Base-by-base conservation (phyloP, 2,113 vertebrate genomes). In the Lepidothrix coronata region DNA sequence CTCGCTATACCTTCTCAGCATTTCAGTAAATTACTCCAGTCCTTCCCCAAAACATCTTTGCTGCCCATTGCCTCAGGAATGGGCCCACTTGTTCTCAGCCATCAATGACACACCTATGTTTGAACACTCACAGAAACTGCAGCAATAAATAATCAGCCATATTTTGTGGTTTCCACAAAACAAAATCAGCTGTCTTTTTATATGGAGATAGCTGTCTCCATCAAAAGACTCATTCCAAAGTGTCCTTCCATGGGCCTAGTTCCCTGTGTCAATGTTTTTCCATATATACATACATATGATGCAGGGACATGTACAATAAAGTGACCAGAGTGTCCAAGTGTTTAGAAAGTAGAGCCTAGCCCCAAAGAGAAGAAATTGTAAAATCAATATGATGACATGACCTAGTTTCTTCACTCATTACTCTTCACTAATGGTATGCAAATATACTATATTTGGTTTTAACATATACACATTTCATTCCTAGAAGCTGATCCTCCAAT, bases 91-190 rank as follows among this genome's bases (percentile, higher is more conserved):
- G 25, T 54, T 85, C 25, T 54, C 43, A 63, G 28, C 6, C 37
- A 19, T 43, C 49, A 89, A 10, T 11, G 6, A 12, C 30, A 79
- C 9, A 51, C 24, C 5, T 20, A 5, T 6, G 6, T 65, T 67
- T 78, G 59, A 81, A 91, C 17, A 57, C 4, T 7, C 21, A 79
- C 33, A 25, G 23, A 80, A 14, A 65, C 16, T 25, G 24, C 35
- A 35, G 17, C 0, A 0, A 27, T 55, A 81, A 92, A 41, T 31
- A 41, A 30, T 37, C 18, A n/a, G 30, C 6, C 12, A 27, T 52
- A 7, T 77, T 37, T 31, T 52, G 27, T 70, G 21, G 11, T 11
- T 84, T 76, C 54, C 59, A 70, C 41, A 82, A 89, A 87, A 51
- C 3, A 74, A 89, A 58, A 57, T 1, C 25, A 37, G 28, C 3